Conservation (phyloP, 2,113 vertebrate species). For the Toxotes jaculatrix region DNA sequence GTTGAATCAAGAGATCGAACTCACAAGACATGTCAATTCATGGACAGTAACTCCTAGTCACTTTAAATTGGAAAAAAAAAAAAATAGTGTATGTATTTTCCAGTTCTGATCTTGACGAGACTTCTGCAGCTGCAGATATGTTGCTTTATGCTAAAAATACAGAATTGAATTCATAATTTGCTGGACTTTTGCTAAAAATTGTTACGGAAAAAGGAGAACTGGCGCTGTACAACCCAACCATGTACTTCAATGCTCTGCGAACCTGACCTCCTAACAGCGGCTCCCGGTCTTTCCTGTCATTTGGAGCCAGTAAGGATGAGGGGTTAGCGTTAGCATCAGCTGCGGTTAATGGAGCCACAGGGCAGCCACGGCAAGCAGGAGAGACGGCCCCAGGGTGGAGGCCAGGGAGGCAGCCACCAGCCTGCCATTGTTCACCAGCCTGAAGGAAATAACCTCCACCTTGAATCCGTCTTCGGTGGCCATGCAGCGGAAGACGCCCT, state of each 20-base stretch:
- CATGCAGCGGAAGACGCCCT: slow-evolving; percentile 87
- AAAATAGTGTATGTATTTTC: slow-evolving; percentile 1
- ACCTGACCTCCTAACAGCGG: slow-evolving; percentile 74
- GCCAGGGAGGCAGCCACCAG: slow-evolving; percentile 73
- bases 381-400: slow-evolving; percentile 76
- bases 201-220: slow-evolving; percentile 43
- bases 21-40: slow-evolving; percentile 17
- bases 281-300: slow-evolving; percentile 62
- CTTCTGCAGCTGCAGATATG: slow-evolving; percentile 31
- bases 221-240: slow-evolving; percentile 43
- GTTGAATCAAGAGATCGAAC: slow-evolving; percentile 42
- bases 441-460: slow-evolving; percentile 86
- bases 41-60: slow-evolving; percentile 30
- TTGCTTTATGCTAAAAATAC: slow-evolving; percentile 44
- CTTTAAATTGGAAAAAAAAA: slow-evolving; percentile 21
- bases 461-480: slow-evolving; percentile 85
- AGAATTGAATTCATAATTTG: slow-evolving; percentile 30
- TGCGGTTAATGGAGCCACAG: slow-evolving; percentile 84
- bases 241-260: slow-evolving; percentile 76
- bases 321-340: slow-evolving; percentile 71
- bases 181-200: slow-evolving; percentile 50
- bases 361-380: slow-evolving; percentile 77
- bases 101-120: slow-evolving; percentile 21
- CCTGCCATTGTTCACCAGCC: slow-evolving; percentile 79
- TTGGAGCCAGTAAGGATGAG: slow-evolving; percentile 69